These are phyloP conservation scores for Drosophila sp. DNA, from an alignment of 1,140 invertebrate genomes.

Conservation along the genomic window DNA sequence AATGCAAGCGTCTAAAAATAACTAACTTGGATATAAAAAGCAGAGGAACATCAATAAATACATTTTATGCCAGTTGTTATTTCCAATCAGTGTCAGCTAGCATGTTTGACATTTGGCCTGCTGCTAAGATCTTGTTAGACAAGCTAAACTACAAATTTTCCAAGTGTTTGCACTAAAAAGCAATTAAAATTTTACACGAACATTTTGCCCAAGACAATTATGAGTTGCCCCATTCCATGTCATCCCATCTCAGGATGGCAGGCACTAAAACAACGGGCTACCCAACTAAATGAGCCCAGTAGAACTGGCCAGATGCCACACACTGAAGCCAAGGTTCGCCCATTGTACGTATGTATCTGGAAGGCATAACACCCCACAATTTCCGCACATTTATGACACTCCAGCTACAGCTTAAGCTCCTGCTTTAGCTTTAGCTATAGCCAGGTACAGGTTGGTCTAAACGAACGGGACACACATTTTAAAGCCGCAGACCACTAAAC, in stretches of 20 bases:
- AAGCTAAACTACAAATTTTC: constrained; percentile 71
- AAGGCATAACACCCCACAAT: constrained; percentile 78
- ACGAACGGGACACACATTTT: constrained; percentile 52
- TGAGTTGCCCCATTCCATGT: constrained; percentile 46
- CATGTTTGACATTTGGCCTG: constrained; percentile 49
- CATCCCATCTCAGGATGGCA: constrained; percentile 24
- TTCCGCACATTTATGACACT: constrained; percentile 66
- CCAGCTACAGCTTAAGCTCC: constrained; percentile 7
- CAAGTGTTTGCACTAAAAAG: constrained; percentile 81
- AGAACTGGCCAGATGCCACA: constrained; percentile 70
- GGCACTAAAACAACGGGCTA: constrained; percentile 64
- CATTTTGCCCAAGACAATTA: constrained; percentile 78
- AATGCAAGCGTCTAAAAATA: too few relatives aligned
- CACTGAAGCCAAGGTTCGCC: constrained; percentile 28
- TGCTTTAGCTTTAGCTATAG: too few relatives aligned
- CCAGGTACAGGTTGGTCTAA: constrained; percentile 1
- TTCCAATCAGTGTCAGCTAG: constrained; percentile 37
- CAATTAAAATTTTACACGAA: constrained; percentile 82
- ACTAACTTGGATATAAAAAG: neutral
- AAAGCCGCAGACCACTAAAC: constrained; percentile 54
- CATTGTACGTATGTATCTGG: constrained; percentile 20
- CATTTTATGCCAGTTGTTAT: neutral
- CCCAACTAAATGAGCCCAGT: constrained; percentile 13
- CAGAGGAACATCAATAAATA: constrained; percentile 1
- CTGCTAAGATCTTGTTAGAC: constrained; percentile 42